Conservation (phyloP, 2,888 invertebrate species). For the Theretra japonica region DNA sequence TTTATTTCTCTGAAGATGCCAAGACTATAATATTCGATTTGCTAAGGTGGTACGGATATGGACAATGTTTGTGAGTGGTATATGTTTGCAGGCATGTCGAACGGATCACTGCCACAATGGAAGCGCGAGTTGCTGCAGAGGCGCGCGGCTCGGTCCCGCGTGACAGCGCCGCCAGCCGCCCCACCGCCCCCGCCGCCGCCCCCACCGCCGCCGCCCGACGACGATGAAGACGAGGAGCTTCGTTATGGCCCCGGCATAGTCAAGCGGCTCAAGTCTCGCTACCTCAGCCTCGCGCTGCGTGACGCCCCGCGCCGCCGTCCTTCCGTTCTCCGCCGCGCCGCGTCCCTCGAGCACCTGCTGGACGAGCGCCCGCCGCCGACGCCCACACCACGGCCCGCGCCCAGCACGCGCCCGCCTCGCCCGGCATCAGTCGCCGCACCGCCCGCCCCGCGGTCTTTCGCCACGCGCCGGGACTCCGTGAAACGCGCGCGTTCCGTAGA, state of each 20-base stretch:
- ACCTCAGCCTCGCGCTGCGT: conserved; percentile 93
- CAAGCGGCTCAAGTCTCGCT: conserved; percentile 93
- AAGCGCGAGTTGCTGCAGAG: conserved; percentile 92
- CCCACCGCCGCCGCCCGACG: conserved; percentile 61
- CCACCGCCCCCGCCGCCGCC: conserved; percentile 55
- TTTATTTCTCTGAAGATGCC: neutral
- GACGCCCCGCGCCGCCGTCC: conserved; percentile 88
- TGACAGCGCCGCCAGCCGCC: conserved; percentile 49
- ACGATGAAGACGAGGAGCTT: conserved; percentile 87
- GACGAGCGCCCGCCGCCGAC: conserved; percentile 85
- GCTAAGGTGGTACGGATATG: neutral
- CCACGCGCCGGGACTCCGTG: conserved; percentile 86
- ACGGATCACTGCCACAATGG: conserved; percentile 89
- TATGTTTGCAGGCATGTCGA: conserved; percentile 68
- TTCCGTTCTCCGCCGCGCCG: conserved; percentile 91
- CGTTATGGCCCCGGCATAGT: conserved; percentile 97
- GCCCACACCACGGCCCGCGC: conserved; percentile 53
- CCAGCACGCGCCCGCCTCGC: conserved; percentile 51
- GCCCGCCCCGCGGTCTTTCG: conserved; percentile 48
- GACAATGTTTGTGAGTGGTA: neutral
- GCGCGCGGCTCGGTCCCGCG: conserved; percentile 80
- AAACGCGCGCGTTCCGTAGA: conserved; percentile 95
- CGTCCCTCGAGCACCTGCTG: conserved; percentile 93
- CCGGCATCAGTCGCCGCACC: conserved; percentile 64
- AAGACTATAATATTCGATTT: neutral